Base-by-base conservation (phyloP, 1,140 invertebrate genomes). In the Hesperophylax magnus region DNA sequence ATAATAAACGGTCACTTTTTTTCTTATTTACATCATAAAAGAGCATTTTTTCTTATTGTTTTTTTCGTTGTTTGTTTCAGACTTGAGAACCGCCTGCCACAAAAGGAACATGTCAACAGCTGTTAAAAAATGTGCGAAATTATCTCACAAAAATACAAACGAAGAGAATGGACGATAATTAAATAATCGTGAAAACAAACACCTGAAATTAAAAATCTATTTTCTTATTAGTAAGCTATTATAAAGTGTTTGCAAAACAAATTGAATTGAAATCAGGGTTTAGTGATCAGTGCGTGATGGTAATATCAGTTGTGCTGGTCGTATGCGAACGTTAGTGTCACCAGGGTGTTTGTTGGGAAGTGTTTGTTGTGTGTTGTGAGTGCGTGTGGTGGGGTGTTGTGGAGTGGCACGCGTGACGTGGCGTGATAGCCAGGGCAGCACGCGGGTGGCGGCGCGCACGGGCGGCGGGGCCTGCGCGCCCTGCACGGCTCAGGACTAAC, bases 381-480 rank as follows among this genome's bases (percentile, higher is more conserved):
- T 61, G 58, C 7, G 63, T 63, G 22, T 65, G 61, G 60, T 63
- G 61, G 22, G 0, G 47, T 14, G 52, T 52, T 20, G 22, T 20
- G 34, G 11, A 1, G 67, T 39, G 47, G 54, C 61, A 52, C 1
- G 78, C 47, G 63, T 7, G 78, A 14, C 31, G 52, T n/a, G 31
- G 15, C 39, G 39, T 47, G 39, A 14, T 47, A 34, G 34, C 39
- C 6, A 47, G 39, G 67, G 17, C 67, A 39, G 47, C 47, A 22
- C 20, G 77, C 27, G 52, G 77, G 77, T 63, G 47, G 18, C 39
- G 78, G 77, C 15, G 77, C 63, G 61, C 63, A 52, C 20, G 27
- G 77, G 65, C 75, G 52, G 67, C 67, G 34, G 78, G 69, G 53
- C 65, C 75, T 22, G 75, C 72, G 78, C 71, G 81, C 77, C 72